phyloP scores from a whole-genome alignment of 2,888 invertebrate species.

The Erebia ligea region DNA sequence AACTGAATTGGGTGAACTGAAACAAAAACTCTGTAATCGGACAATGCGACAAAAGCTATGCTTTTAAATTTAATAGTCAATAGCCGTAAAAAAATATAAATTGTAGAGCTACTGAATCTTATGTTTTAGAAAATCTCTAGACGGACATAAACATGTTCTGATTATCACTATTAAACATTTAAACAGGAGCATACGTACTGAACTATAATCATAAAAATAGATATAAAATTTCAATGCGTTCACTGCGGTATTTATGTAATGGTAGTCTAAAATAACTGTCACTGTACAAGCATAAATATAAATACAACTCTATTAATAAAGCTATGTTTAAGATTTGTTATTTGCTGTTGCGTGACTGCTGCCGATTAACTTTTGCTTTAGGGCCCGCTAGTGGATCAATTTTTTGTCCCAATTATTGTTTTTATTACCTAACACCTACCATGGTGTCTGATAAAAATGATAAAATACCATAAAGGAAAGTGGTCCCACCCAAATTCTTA shows the following conservation, averaged over 20 bases:
- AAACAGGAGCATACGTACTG: not conserved
- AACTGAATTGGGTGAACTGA: constrained; percentile 37
- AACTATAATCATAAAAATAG: constrained; percentile 1
- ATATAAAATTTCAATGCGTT: not conserved
- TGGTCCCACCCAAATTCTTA: constrained; percentile 46
- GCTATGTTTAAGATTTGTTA: constrained; percentile 29
- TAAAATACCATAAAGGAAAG: constrained; percentile 49
- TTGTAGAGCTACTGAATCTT: constrained; percentile 2
- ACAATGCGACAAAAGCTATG: constrained; percentile 33
- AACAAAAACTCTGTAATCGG: constrained; percentile 40
- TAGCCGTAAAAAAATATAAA: constrained; percentile 1
- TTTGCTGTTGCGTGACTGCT: constrained; percentile 32
- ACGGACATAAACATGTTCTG: not conserved
- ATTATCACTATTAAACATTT: not conserved
- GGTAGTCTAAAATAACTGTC: constrained; percentile 9
- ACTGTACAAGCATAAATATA: constrained; percentile 16
- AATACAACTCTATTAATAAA: constrained; percentile 31
- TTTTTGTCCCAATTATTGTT: constrained; percentile 24
- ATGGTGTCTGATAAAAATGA: constrained; percentile 43
- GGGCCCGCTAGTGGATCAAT: constrained; percentile 16
- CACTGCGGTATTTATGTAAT: not conserved
- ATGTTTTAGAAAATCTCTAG: not conserved
- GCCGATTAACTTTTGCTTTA: constrained; percentile 27
- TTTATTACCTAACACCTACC: constrained; percentile 33
- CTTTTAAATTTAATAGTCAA: constrained; percentile 12